These are phyloP conservation scores for Lampris megalopsis DNA, from an alignment of 2,113 vertebrate genomes.

Conservation along the genomic window DNA sequence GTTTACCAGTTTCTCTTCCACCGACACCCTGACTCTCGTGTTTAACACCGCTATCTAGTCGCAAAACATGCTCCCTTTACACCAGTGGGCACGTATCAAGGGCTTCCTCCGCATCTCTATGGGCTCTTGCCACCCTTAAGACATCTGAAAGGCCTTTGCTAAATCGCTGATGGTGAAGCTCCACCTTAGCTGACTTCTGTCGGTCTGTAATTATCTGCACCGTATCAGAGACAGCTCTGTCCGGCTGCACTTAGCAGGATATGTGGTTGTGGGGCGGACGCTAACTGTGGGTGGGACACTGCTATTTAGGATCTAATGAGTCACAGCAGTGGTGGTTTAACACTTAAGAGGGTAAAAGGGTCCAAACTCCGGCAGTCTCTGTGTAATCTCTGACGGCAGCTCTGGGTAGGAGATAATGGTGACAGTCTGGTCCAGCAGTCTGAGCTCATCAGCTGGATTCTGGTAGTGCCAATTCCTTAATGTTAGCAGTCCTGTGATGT, in stretches of 20 bases:
- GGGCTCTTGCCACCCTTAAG: neutral
- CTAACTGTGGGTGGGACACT: neutral
- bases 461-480: no score
- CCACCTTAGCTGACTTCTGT: neutral
- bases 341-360: neutral
- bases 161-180: no score
- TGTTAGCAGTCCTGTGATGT: neutral
- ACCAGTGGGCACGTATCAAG: constrained; percentile 1
- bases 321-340: neutral
- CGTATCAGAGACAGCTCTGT: no score
- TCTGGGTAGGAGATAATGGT: no score
- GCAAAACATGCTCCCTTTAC: constrained; percentile 27
- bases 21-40: constrained; percentile 51
- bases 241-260: no score
- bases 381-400: no score
- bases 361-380: no score
- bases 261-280: neutral
- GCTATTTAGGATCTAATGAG: neutral
- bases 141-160: neutral
- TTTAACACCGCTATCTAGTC: constrained; percentile 53
- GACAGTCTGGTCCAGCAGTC: no score
- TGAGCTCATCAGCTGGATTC: no score
- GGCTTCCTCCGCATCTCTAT: neutral
- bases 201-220: neutral
- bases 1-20: constrained; percentile 42